Conservation (phyloP, 1,140 invertebrate genomes). For the Conopomorpha cramerella region DNA sequence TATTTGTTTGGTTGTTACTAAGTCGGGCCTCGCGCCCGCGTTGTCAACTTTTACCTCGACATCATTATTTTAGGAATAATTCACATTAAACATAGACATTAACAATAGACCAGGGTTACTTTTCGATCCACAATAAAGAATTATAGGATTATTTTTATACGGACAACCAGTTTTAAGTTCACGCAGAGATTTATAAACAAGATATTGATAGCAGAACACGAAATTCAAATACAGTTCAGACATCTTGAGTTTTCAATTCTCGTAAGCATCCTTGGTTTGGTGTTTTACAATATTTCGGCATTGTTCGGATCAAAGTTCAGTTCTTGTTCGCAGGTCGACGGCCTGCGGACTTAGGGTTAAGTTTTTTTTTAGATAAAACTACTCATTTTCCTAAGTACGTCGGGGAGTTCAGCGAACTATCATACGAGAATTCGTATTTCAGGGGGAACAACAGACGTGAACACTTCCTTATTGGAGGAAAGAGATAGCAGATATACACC, state of each 20-base stretch:
- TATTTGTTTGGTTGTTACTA: conserved; percentile 22
- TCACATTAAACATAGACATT: conserved; percentile 56
- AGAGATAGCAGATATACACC: too few species aligned
- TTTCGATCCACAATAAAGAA: conserved; percentile 50
- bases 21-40: conserved; percentile 24
- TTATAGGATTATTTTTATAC: conserved; percentile 56
- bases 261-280: conserved; percentile 39
- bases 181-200: conserved; percentile 43
- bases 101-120: conserved; percentile 60
- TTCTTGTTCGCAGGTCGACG: conserved; percentile 33
- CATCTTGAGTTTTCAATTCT: conserved; percentile 1
- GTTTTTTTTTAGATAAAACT: conserved; percentile 56
- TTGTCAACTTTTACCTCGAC: conserved; percentile 56
- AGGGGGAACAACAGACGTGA: too few species aligned
- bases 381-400: conserved; percentile 40
- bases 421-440: too few species aligned
- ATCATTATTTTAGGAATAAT: conserved; percentile 57
- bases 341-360: conserved; percentile 52
- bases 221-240: conserved; percentile 38
- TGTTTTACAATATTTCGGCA: conserved; percentile 45
- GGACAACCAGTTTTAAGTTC: conserved; percentile 56
- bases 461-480: too few species aligned
- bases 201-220: conserved; percentile 25
- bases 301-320: conserved; percentile 35
- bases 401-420: conserved; percentile 13